A percentile compares a stretch with the other conserved stretches of the same genome.
These are phyloP conservation scores for Ictidomys tridecemlineatus DNA, from an alignment of 2,113 vertebrate species.

Conservation along the genomic window DNA sequence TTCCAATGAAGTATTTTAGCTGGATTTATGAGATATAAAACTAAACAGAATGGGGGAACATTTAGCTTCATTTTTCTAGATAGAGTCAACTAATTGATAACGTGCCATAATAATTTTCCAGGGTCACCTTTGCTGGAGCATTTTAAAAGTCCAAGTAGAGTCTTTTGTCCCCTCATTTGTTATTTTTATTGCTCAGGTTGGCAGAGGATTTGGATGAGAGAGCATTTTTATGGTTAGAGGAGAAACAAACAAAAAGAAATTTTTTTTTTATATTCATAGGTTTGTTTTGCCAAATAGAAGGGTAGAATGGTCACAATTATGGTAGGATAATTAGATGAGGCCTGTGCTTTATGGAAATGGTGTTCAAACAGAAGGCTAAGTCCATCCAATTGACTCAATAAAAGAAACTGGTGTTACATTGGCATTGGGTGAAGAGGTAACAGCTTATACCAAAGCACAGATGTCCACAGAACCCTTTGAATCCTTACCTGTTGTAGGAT, in stretches of 20 bases:
- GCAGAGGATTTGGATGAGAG: constrained; percentile 16
- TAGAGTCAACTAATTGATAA: constrained; percentile 75
- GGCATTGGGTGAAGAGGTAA: background rate
- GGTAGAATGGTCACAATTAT: background rate
- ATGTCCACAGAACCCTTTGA: background rate
- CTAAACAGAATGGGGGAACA: constrained; percentile 54
- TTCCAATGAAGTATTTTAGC: constrained; percentile 59
- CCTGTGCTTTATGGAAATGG: background rate
- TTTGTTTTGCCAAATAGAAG: constrained; percentile 14
- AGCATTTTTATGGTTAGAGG: constrained; percentile 4
- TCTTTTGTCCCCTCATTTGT: constrained; percentile 43
- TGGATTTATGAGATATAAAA: constrained; percentile 77
- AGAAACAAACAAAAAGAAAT: constrained; percentile 49
- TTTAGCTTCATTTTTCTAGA: constrained; percentile 73
- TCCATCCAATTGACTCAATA: background rate
- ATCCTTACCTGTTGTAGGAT: background rate
- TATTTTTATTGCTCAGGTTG: constrained; percentile 66
- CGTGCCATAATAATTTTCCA: constrained; percentile 60
- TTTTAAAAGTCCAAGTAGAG: constrained; percentile 59
- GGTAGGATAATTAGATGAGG: background rate
- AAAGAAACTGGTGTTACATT: background rate
- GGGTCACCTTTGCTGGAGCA: constrained; percentile 72
- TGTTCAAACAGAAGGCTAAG: constrained; percentile 1
- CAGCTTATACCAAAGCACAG: background rate
- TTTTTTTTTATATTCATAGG: constrained; percentile 3